Conservation (phyloP, 2,113 vertebrate genomes). For the Lepus americanus region DNA sequence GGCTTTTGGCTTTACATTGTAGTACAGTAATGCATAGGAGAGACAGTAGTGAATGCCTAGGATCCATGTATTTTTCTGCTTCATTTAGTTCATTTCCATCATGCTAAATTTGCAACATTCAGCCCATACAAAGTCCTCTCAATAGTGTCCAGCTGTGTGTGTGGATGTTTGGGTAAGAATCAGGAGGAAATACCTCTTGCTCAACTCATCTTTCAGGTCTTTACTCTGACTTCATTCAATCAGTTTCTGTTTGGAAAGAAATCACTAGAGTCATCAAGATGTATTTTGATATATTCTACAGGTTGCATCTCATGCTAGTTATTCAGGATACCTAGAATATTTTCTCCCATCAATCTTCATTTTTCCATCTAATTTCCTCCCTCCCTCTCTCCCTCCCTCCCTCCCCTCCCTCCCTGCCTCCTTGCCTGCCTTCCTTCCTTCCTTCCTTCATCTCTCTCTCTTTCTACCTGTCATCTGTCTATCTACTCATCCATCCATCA, state of each 20-base stretch:
- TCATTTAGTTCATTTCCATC: not conserved
- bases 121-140: not conserved
- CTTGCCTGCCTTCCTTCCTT: not conserved
- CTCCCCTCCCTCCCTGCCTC: not conserved
- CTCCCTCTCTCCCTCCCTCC: not conserved
- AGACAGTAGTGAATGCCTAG: not conserved
- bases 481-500: not conserved
- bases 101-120: not conserved
- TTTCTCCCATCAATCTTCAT: not conserved
- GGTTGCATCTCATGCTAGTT: slow-evolving; percentile 16
- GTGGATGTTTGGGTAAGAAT: not conserved
- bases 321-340: not conserved
- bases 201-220: not conserved
- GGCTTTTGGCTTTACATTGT: slow-evolving; percentile 14
- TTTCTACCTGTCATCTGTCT: not conserved
- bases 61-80: not conserved
- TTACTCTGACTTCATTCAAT: slow-evolving; percentile 31
- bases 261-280: slow-evolving; percentile 8
- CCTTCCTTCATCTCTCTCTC: not conserved
- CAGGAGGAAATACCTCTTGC: not conserved
- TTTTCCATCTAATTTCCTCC: not conserved
- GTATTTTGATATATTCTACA: slow-evolving; percentile 6
- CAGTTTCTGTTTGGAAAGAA: slow-evolving; percentile 19
- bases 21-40: not conserved
- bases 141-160: not conserved